phyloP scores from a whole-genome alignment of 2,113 vertebrate species.

The Osmerus mordax region DNA sequence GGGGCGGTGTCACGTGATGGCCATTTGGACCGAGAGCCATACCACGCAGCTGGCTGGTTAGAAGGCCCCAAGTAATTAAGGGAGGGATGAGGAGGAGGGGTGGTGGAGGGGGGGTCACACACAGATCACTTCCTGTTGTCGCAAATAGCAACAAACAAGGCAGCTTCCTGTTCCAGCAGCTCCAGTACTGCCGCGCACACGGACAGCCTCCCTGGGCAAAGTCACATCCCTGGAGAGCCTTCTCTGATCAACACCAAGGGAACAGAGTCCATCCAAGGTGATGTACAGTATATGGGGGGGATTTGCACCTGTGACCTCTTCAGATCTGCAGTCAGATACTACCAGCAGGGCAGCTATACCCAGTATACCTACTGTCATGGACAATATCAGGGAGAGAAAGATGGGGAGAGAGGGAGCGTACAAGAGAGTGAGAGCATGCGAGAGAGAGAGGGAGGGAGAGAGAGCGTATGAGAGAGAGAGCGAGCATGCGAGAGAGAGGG shows the following conservation, averaged over 20 bases:
- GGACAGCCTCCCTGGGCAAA: background rate
- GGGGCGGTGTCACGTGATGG: constrained; percentile 38
- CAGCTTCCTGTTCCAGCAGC: constrained; percentile 58
- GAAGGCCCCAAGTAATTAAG: constrained; percentile 53
- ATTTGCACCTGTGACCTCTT: too few species aligned
- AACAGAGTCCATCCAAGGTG: too few species aligned
- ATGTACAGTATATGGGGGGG: too few species aligned
- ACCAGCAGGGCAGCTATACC: too few species aligned
- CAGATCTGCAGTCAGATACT: too few species aligned
- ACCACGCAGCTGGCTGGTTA: constrained; percentile 53
- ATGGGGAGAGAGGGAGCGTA: background rate
- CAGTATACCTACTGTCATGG: too few species aligned
- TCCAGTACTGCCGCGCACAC: constrained; percentile 3
- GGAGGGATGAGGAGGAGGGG: constrained; percentile 3
- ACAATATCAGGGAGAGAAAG: background rate
- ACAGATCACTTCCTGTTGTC: constrained; percentile 61
- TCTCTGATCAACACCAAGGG: too few species aligned
- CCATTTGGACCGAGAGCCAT: constrained; percentile 34
- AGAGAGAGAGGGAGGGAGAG: background rate
- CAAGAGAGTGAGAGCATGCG: background rate
- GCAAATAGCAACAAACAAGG: constrained; percentile 62
- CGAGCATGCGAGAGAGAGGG: too few species aligned
- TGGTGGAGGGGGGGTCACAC: constrained; percentile 47
- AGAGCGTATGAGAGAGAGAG: background rate
- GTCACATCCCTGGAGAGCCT: too few species aligned